Evolutionary conservation across 2,113 vertebrate genomes (phyloP).

Genomic region (Scatophagus argus): DNA sequence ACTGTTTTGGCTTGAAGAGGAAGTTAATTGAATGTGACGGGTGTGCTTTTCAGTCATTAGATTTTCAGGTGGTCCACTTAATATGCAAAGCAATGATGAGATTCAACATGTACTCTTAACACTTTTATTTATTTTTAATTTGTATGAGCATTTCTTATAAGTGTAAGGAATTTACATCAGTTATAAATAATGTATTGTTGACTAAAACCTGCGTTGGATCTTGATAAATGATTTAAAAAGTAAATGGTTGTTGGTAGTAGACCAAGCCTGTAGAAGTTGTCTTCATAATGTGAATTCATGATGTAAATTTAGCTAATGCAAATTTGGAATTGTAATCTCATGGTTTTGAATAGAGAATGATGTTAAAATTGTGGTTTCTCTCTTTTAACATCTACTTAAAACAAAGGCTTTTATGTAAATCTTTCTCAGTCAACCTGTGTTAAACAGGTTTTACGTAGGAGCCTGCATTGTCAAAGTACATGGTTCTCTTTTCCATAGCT

Average conservation of each 20-base stretch:
- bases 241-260: background rate
- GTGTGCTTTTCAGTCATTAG: background rate
- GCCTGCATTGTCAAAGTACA: background rate
- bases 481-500: background rate
- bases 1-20: background rate
- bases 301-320: background rate
- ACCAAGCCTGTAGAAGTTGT: background rate
- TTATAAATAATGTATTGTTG: background rate
- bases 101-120: too few relatives aligned
- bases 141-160: background rate
- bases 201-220: background rate
- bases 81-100: too few relatives aligned
- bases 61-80: background rate
- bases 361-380: background rate
- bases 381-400: background rate
- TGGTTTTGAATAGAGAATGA: slow-evolving; percentile 14
- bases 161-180: too few relatives aligned
- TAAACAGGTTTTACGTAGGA: slow-evolving; percentile 2
- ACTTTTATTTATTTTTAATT: too few relatives aligned
- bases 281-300: background rate
- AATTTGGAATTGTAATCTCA: background rate
- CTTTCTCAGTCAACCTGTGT: background rate
- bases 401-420: slow-evolving; percentile 8
- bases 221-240: background rate
- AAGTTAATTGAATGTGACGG: background rate